Conservation (phyloP, 2,797 vertebrate genomes). For the Tamandua tetradactyla region DNA sequence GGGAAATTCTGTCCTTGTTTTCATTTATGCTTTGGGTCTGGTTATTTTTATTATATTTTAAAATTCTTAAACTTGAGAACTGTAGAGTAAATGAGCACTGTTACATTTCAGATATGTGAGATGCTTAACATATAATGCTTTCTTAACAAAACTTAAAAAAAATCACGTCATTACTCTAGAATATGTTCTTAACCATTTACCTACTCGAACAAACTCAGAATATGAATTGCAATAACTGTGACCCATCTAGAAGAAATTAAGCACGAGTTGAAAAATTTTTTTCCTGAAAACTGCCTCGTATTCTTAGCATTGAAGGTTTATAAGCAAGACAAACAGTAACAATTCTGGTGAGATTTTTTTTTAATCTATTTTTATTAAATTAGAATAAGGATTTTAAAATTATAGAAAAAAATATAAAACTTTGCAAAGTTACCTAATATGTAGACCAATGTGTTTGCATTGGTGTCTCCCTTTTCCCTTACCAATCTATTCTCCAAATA, state of each 20-base stretch:
- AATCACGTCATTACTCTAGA: neutral
- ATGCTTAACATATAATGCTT: neutral
- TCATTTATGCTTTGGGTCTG: neutral
- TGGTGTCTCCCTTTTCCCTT: neutral
- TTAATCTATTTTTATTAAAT: neutral
- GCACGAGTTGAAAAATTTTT: neutral
- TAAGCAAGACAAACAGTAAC: too few relatives aligned
- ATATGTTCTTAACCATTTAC: neutral
- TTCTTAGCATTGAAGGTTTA: neutral
- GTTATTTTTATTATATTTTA: neutral
- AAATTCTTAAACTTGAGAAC: neutral
- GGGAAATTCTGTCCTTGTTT: neutral
- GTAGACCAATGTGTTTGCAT: neutral
- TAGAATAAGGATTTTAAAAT: neutral
- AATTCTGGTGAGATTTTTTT: neutral
- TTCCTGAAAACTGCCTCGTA: neutral
- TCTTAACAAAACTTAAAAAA: neutral
- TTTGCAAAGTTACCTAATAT: neutral
- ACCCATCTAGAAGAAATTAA: neutral
- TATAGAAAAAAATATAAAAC: neutral
- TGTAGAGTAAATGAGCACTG: neutral
- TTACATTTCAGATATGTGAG: neutral
- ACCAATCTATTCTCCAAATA: neutral
- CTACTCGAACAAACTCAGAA: neutral
- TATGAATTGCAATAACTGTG: neutral